Conservation (phyloP, 2,797 vertebrate species). For the Brotula barbata region DNA sequence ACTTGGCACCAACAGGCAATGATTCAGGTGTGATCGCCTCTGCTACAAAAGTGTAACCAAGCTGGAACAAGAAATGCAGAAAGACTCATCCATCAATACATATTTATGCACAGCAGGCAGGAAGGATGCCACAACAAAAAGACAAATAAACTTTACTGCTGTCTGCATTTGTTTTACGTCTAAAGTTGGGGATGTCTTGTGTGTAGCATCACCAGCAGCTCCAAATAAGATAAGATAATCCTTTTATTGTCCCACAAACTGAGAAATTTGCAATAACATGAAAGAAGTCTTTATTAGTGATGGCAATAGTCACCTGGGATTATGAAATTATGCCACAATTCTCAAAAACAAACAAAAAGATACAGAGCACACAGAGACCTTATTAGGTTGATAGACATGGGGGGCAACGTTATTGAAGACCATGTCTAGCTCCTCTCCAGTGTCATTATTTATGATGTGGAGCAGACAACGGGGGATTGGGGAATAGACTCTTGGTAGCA, state of each 20-base stretch:
- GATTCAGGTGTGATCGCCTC: constrained; percentile 77
- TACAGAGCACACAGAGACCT: constrained; percentile 73
- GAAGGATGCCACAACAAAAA: no score
- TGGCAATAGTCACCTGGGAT: not conserved
- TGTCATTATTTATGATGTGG: constrained; percentile 90
- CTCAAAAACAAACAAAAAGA: not conserved
- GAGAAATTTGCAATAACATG: no score
- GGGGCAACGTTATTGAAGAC: constrained; percentile 80
- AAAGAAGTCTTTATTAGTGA: constrained; percentile 4
- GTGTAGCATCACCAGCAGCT: no score
- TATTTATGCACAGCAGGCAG: no score
- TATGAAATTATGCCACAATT: not conserved
- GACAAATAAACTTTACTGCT: no score
- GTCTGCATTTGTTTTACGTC: no score
- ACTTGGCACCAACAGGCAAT: constrained; percentile 70
- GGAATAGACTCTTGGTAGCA: constrained; percentile 83
- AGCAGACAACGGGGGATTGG: constrained; percentile 79
- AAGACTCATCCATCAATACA: no score
- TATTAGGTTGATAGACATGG: constrained; percentile 84
- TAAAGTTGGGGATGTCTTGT: no score
- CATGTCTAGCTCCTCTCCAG: constrained; percentile 82
- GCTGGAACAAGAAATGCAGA: constrained; percentile 38
- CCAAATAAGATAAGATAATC: no score
- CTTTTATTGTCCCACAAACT: no score
- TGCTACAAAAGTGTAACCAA: constrained; percentile 89